Evolutionary conservation across 1,140 invertebrate species (phyloP).

Genomic region (Meloidogyne hapla): DNA sequence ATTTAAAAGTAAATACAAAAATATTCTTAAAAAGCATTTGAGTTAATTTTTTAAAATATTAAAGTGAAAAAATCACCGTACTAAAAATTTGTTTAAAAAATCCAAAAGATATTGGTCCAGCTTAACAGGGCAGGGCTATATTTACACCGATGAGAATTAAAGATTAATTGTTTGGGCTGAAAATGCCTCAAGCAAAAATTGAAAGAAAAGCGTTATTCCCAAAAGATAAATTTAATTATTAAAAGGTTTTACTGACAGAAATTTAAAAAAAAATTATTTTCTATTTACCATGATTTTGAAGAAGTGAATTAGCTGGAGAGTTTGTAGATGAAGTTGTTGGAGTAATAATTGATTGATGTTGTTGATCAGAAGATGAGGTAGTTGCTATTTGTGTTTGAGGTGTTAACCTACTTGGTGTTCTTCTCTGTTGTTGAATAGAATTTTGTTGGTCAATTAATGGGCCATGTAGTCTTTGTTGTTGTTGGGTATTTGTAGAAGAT

Average conservation of each 20-base stretch:
- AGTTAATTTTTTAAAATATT: too few relatives aligned
- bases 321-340: not conserved
- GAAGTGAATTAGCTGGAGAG: not conserved
- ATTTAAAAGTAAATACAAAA: too few relatives aligned
- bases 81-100: too few relatives aligned
- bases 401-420: conserved; percentile 19
- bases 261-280: not conserved
- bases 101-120: too few relatives aligned
- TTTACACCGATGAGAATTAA: too few relatives aligned
- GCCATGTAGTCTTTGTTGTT: conserved; percentile 1
- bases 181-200: too few relatives aligned
- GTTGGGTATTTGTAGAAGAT: not conserved
- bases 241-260: not conserved
- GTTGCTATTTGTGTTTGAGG: not conserved
- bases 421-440: conserved; percentile 7
- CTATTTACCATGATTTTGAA: not conserved
- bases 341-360: not conserved
- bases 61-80: too few relatives aligned
- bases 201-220: too few relatives aligned
- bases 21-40: too few relatives aligned
- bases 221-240: not conserved
- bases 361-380: conserved; percentile 2
- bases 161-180: too few relatives aligned
- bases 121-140: too few relatives aligned
- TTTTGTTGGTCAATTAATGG: not conserved